Conservation (phyloP, 1,140 invertebrate genomes). For the Drosophila navojoa region DNA sequence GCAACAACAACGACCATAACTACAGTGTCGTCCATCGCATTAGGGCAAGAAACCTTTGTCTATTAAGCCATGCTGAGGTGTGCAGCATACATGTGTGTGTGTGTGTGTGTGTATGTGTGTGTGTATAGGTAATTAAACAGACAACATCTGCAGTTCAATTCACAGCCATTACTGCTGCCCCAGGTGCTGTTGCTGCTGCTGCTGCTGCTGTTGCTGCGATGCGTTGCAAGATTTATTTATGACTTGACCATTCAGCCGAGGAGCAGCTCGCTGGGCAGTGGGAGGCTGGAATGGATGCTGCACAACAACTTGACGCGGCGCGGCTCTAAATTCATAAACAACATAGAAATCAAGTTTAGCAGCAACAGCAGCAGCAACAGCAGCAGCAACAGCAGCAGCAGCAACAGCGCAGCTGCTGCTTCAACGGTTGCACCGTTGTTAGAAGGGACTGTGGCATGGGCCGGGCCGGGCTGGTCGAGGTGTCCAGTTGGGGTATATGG, state of each 20-base stretch:
- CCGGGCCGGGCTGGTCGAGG: not conserved
- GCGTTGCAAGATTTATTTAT: constrained; percentile 66
- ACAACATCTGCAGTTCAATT: constrained; percentile 70
- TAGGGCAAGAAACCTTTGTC: constrained; percentile 39
- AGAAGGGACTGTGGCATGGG: not conserved
- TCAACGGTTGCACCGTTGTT: constrained; percentile 2
- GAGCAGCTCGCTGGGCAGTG: not conserved
- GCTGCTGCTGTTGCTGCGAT: constrained; percentile 14
- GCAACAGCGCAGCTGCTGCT: constrained; percentile 11
- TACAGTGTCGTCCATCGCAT: constrained; percentile 28
- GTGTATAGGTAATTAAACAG: constrained; percentile 67
- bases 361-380: constrained; percentile 18
- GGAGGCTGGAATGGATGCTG: constrained; percentile 16
- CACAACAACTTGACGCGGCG: constrained; percentile 11
- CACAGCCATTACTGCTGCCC: constrained; percentile 40
- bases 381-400: constrained; percentile 10
- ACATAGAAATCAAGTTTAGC: constrained; percentile 69
- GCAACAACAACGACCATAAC: constrained; percentile 11
- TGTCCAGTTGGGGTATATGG: constrained; percentile 23
- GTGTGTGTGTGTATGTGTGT: constrained; percentile 27
- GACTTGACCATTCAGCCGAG: constrained; percentile 65
- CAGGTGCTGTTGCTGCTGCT: constrained; percentile 15
- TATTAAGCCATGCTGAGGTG: constrained; percentile 19
- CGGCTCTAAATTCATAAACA: constrained; percentile 60
- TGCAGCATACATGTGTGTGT: constrained; percentile 3